Base-by-base conservation (phyloP, 2,113 vertebrate species). In the Dendrocopos noguchii region DNA sequence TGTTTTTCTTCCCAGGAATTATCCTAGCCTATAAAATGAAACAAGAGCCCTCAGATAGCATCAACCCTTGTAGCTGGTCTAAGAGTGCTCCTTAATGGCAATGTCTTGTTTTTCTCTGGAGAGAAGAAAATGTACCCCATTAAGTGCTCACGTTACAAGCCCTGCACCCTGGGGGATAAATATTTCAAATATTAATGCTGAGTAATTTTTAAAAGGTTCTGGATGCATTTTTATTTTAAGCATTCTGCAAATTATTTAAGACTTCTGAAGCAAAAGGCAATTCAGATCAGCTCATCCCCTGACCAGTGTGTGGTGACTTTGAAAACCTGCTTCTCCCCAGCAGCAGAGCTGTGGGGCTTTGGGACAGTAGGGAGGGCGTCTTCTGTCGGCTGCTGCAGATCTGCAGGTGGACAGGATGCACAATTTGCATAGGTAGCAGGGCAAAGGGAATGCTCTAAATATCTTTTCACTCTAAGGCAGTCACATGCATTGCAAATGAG, bases 151-250 rank as follows among this genome's bases (percentile, higher is more conserved):
- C 39, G 79, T 96, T 94, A 83, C 94, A 33, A 68, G 53, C n/a
- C 70, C 65, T 68, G 61, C 61, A 78, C 91, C 84, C 82, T 78
- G 52, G 87, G 76, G 91, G 56, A 81, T 91, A 95, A 91, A 90
- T 93, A 91, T 68, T 94, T 95, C 73, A 94, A 91, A 88, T 96
- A 94, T 92, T 96, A 92, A 94, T 93, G 83, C 85, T 57, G 81
- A 91, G 70, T 84, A 86, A 94, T 91, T 95, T 96, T 90, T 80
- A 86, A 95, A 88, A 95, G 95, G 82, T 91, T 94, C 77, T 88
- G 68, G 52, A 12, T 86, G 53, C 53, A 1, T 90, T 94, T 95
- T 95, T 88, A 80, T 93, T 95, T 90, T 85, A 82, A 79, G 77
- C 70, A 59, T 88, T 53, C 85, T 93, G 65, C 90, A 80, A 91